Evolutionary conservation across 2,888 invertebrate genomes (phyloP).

Genomic region (Myathropa florea): DNA sequence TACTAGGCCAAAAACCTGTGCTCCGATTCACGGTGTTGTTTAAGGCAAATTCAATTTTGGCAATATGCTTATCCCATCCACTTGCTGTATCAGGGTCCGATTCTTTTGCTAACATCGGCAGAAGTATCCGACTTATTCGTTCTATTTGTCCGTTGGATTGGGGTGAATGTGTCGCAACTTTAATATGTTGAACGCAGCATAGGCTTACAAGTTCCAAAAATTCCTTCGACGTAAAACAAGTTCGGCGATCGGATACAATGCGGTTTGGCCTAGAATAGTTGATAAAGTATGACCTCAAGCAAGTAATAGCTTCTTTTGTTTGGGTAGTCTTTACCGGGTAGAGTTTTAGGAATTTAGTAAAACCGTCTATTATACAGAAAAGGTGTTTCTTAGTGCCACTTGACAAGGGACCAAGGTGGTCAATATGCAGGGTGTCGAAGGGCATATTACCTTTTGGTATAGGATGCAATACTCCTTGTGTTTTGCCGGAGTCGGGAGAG

Average conservation of each 20-base stretch:
- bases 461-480: background rate
- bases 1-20: conserved; percentile 73
- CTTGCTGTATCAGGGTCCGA: background rate
- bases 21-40: conserved; percentile 73
- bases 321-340: too few relatives aligned
- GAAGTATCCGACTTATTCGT: too few relatives aligned
- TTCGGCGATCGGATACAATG: too few relatives aligned
- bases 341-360: background rate
- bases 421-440: background rate
- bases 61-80: conserved; percentile 39
- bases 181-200: too few relatives aligned
- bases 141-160: too few relatives aligned
- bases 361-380: background rate
- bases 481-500: background rate
- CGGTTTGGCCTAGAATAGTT: too few relatives aligned
- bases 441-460: background rate
- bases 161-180: too few relatives aligned
- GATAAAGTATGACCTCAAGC: too few relatives aligned
- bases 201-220: too few relatives aligned
- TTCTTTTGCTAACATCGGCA: conserved; percentile 27
- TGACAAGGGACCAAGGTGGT: background rate
- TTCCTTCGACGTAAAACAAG: too few relatives aligned
- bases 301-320: too few relatives aligned
- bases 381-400: background rate
- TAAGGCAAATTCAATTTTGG: conserved; percentile 70